Evolutionary conservation across 2,888 invertebrate genomes (phyloP).

Genomic region (Cheilosia soror): DNA sequence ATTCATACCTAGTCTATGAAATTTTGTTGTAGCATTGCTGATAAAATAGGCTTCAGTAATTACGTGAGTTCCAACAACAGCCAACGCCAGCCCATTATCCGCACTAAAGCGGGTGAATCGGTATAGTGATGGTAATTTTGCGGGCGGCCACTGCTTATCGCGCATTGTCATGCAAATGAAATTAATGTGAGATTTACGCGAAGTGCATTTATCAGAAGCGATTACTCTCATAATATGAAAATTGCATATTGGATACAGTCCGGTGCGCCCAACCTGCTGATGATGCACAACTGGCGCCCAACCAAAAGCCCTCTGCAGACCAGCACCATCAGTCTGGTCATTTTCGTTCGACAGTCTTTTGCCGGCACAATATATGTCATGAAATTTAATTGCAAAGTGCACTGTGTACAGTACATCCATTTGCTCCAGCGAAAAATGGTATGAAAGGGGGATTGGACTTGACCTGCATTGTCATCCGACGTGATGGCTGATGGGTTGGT

Average conservation of each 20-base stretch:
- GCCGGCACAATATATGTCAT: background rate
- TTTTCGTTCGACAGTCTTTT: constrained; percentile 13
- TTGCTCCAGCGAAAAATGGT: background rate
- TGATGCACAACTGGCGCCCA: constrained; percentile 48
- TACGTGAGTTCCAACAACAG: constrained; percentile 27
- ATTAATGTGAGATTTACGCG: constrained; percentile 67
- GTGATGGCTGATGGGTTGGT: constrained; percentile 19
- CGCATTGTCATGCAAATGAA: constrained; percentile 68
- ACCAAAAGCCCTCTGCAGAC: constrained; percentile 5
- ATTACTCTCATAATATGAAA: constrained; percentile 65
- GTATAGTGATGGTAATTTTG: constrained; percentile 56
- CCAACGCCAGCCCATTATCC: constrained; percentile 8
- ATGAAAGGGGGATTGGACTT: constrained; percentile 29
- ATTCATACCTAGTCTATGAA: constrained; percentile 6
- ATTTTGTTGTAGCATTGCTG: constrained; percentile 30
- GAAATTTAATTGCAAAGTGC: constrained; percentile 50
- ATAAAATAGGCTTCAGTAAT: constrained; percentile 49
- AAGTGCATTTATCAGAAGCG: constrained; percentile 66
- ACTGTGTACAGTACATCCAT: constrained; percentile 14
- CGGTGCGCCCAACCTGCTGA: constrained; percentile 36
- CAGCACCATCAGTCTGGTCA: constrained; percentile 6
- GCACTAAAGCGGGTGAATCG: background rate
- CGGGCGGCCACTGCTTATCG: constrained; percentile 64
- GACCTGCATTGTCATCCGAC: constrained; percentile 46
- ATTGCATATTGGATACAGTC: constrained; percentile 64